Percentiles rank a stretch among this genome's conserved stretches.
These are phyloP conservation scores for Gopherus evgoodei DNA, from an alignment of 2,113 vertebrate genomes.

Conservation along the genomic window DNA sequence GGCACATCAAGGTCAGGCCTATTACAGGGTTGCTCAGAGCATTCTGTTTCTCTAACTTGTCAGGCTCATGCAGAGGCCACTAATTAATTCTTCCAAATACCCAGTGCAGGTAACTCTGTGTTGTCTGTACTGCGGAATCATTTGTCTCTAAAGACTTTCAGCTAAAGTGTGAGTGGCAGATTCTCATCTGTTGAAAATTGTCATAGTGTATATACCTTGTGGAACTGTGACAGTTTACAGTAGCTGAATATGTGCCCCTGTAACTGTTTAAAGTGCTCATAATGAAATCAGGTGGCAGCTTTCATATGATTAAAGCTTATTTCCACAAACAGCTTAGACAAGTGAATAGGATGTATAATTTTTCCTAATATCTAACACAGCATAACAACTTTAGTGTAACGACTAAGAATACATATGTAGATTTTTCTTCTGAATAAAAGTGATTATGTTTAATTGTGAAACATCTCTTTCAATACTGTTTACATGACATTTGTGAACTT, in stretches of 20 bases:
- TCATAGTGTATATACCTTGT: neutral
- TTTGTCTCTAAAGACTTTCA: neutral
- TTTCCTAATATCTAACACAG: neutral
- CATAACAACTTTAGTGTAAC: neutral
- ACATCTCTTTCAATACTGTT: neutral
- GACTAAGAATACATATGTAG: neutral
- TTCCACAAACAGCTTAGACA: neutral
- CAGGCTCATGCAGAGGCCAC: neutral
- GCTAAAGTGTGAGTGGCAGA: neutral
- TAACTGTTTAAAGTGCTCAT: neutral
- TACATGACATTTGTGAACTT: constrained; percentile 12
- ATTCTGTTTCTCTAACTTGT: neutral
- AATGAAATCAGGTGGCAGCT: neutral
- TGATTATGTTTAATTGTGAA: neutral
- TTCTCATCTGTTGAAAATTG: neutral
- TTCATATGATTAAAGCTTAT: neutral
- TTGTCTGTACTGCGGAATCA: neutral
- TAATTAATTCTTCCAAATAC: neutral
- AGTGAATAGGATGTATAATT: neutral
- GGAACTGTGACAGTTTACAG: neutral
- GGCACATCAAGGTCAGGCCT: neutral
- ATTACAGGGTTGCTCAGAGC: neutral
- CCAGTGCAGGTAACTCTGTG: neutral
- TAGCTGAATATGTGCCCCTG: neutral
- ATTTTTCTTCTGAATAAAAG: neutral